These are phyloP conservation scores for Sicus ferrugineus DNA, from an alignment of 2,888 invertebrate species.

Conservation along the genomic window DNA sequence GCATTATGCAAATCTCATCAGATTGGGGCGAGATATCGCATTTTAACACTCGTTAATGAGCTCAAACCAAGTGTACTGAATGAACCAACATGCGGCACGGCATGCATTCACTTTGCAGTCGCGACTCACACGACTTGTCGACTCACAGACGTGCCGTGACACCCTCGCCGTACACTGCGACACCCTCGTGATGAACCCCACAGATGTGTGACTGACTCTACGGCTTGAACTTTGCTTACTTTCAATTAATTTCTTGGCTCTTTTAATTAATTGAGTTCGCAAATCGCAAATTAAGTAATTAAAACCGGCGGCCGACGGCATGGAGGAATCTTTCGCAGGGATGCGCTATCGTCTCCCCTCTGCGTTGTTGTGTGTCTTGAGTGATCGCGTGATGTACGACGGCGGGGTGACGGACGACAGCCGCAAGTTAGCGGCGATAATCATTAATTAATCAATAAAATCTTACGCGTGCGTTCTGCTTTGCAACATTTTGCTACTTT, in stretches of 20 bases:
- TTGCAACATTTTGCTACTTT: not conserved
- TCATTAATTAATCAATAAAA: not conserved
- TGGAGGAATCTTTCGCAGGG: too few relatives aligned
- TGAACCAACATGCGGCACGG: not conserved
- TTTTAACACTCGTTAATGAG: not conserved
- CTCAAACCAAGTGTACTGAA: not conserved
- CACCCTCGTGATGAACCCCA: not conserved
- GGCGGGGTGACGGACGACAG: not conserved
- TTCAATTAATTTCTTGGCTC: slow-evolving; percentile 21
- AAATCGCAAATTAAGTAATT: slow-evolving; percentile 26
- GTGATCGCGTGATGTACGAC: not conserved
- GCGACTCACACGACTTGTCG: too few relatives aligned
- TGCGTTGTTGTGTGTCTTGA: not conserved
- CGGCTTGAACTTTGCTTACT: slow-evolving; percentile 21
- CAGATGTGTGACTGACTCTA: not conserved
- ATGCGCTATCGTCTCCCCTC: too few relatives aligned
- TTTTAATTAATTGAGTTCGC: slow-evolving; percentile 31
- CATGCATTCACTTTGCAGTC: not conserved
- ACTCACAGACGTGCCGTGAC: not conserved
- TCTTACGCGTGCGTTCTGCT: not conserved
- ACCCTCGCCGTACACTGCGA: not conserved
- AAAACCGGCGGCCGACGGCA: not conserved
- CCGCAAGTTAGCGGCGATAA: not conserved
- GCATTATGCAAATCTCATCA: slow-evolving; percentile 8
- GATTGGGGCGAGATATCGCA: not conserved